A percentile compares a stretch with the other conserved stretches of the same genome.
Conservation (phyloP, 2,113 vertebrate genomes). For the Pteropus alecto region DNA sequence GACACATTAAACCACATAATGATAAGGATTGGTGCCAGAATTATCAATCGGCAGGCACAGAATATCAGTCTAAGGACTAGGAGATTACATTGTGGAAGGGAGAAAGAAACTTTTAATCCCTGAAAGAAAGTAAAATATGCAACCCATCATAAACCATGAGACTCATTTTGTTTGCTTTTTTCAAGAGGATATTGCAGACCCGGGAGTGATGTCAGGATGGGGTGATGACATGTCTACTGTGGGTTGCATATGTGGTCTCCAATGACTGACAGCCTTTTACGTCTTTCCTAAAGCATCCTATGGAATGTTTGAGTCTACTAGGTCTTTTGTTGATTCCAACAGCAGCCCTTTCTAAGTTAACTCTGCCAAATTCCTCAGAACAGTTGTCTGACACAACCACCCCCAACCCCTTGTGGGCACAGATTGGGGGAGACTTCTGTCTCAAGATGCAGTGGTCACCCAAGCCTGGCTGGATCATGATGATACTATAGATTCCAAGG, state of each 20-base stretch:
- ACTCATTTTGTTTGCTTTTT: not conserved
- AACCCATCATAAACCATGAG: not conserved
- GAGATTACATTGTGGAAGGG: not conserved
- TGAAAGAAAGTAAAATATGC: not conserved
- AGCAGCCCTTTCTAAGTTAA: too few relatives aligned
- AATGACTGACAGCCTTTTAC: not conserved
- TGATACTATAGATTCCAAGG: too few relatives aligned
- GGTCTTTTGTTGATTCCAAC: not conserved
- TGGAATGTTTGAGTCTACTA: not conserved
- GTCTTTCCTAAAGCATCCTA: not conserved
- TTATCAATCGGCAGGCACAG: not conserved
- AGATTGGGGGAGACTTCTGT: too few relatives aligned
- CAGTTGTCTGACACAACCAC: too few relatives aligned
- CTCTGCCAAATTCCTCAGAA: too few relatives aligned
- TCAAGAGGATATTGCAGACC: not conserved
- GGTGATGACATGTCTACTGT: not conserved
- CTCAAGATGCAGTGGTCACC: too few relatives aligned
- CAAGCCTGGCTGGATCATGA: too few relatives aligned
- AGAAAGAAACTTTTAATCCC: not conserved
- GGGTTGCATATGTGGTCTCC: not conserved
- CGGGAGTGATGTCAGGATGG: not conserved
- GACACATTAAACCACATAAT: not conserved
- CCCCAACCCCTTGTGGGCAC: too few relatives aligned
- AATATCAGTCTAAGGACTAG: not conserved
- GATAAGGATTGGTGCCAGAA: not conserved